phyloP scores from a whole-genome alignment of 1,140 invertebrate genomes.

The Leptinotarsa texana region DNA sequence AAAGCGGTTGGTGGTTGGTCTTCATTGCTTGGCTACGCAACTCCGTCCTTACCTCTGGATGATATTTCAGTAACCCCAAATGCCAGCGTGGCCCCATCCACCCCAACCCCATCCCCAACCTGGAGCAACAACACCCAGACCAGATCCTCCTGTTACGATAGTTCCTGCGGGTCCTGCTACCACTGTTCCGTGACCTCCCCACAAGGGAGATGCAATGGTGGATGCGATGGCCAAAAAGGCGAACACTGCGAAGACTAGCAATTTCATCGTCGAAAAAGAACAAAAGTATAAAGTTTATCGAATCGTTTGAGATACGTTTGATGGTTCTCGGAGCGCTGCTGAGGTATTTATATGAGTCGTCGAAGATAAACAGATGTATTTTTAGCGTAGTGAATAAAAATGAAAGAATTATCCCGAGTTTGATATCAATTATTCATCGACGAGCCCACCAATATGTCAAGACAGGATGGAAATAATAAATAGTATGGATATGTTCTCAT shows the following conservation, averaged over 20 bases:
- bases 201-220: constrained; percentile 27
- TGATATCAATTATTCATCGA: not conserved
- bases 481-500: not conserved
- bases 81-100: not conserved
- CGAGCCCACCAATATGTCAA: not conserved
- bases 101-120: not conserved
- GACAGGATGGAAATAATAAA: not conserved
- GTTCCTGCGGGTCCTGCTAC: constrained; percentile 28
- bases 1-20: not conserved
- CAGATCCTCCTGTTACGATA: constrained; percentile 11
- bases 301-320: not conserved
- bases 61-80: constrained; percentile 13
- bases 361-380: not conserved
- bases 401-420: not conserved
- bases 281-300: not conserved
- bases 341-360: not conserved
- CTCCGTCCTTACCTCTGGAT: not conserved
- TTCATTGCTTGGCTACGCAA: not conserved
- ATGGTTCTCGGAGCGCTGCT: not conserved
- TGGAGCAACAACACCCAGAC: constrained; percentile 22
- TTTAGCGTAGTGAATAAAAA: not conserved
- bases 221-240: constrained; percentile 34
- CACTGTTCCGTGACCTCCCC: constrained; percentile 5
- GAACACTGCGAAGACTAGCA: constrained; percentile 34
- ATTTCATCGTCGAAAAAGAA: constrained; percentile 28